Conservation (phyloP, 37 sponge, comb jelly and placozoan species). For the Chondrosia reniformis region DNA sequence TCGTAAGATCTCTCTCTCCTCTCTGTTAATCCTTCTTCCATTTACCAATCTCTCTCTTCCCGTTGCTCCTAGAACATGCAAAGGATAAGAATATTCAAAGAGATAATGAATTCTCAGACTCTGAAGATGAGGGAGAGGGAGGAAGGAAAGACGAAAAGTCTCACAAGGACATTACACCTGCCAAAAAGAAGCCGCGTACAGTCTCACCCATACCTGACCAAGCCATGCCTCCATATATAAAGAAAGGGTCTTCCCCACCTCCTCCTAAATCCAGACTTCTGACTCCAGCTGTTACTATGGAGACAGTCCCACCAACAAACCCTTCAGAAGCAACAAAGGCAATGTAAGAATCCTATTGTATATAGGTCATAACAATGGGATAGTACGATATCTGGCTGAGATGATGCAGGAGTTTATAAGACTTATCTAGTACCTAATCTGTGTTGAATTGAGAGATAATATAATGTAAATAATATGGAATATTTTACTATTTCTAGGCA, state of each 20-base stretch:
- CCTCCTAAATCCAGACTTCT: slow-evolving; percentile 65
- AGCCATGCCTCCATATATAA: background rate
- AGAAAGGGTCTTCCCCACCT: slow-evolving; percentile 1
- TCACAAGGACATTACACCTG: slow-evolving; percentile 27
- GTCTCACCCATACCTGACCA: background rate
- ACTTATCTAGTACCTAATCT: no score
- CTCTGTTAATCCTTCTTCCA: no score
- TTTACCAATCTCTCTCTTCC: background rate
- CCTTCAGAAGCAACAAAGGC: background rate
- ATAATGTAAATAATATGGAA: no score
- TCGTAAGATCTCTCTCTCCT: no score
- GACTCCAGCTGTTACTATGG: slow-evolving; percentile 28
- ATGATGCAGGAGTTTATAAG: no score
- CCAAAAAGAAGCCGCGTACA: slow-evolving; percentile 28
- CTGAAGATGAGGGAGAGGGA: slow-evolving; percentile 87
- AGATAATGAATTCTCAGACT: slow-evolving; percentile 85
- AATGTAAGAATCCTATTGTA: no score
- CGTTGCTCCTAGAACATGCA: slow-evolving; percentile 39
- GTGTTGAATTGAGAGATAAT: no score
- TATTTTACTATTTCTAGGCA: no score
- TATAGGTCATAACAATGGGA: no score
- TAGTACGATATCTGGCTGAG: no score
- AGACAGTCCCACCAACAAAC: background rate
- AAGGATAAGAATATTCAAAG: slow-evolving; percentile 72
- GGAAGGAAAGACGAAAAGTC: slow-evolving; percentile 4